Conservation (phyloP, 2,797 vertebrate genomes). For the Pyrrhura leucotis region DNA sequence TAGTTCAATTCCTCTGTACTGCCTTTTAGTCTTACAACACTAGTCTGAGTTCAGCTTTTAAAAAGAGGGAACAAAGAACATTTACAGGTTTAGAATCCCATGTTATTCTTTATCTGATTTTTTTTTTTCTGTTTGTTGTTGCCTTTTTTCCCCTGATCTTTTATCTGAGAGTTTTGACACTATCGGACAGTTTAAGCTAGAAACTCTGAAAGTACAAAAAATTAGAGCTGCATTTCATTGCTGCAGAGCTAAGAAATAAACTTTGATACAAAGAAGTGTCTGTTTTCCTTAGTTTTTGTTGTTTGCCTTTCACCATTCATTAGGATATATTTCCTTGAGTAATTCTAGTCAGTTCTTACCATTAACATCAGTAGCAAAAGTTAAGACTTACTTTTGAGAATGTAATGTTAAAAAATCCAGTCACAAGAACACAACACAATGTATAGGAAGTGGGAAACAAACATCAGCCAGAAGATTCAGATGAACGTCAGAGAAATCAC, state of each 20-base stretch:
- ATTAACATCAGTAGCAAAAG: background rate
- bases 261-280: background rate
- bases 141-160: fast-evolving
- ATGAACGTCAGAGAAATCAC: background rate
- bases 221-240: background rate
- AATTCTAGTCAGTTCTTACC: background rate
- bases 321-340: background rate
- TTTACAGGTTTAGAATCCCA: background rate
- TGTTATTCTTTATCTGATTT: background rate
- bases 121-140: background rate
- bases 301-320: background rate
- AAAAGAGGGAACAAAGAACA: constrained; percentile 3
- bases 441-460: background rate
- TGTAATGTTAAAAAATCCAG: background rate
- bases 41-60: constrained; percentile 11
- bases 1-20: background rate
- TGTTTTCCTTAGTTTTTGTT: background rate
- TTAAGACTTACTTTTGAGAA: background rate
- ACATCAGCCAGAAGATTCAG: background rate
- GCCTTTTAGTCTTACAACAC: background rate
- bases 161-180: background rate
- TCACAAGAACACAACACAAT: background rate
- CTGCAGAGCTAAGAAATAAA: background rate
- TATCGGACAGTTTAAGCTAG: background rate
- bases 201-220: background rate